Conservation (phyloP, 2,113 vertebrate genomes). For the Xiphias gladius region DNA sequence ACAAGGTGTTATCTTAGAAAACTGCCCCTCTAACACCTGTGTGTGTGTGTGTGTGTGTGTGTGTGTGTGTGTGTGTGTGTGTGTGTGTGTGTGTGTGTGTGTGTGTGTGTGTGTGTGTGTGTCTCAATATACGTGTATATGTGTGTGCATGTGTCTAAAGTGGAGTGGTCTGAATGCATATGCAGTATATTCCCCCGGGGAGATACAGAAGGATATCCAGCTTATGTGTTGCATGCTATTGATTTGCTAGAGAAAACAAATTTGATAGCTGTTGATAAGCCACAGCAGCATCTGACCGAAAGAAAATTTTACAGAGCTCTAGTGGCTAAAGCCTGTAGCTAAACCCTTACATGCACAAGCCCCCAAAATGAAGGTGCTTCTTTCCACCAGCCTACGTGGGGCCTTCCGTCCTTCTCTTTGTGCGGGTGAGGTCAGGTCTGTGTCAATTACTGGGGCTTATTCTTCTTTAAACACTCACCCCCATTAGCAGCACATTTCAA, state of each 20-base stretch:
- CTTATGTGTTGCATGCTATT: slow-evolving; percentile 62
- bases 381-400: slow-evolving; percentile 72
- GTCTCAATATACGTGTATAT: not conserved
- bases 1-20: slow-evolving; percentile 16
- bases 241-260: slow-evolving; percentile 67
- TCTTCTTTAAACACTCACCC: slow-evolving; percentile 82
- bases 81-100: not conserved
- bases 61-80: not conserved
- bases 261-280: slow-evolving; percentile 54
- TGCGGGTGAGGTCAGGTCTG: slow-evolving; percentile 77
- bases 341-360: slow-evolving; percentile 5
- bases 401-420: slow-evolving; percentile 73
- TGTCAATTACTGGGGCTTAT: slow-evolving; percentile 75
- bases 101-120: too few species aligned
- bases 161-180: slow-evolving; percentile 29
- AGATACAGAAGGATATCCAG: slow-evolving; percentile 44
- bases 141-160: not conserved
- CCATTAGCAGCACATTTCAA: slow-evolving; percentile 78
- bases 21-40: not conserved
- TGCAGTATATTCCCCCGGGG: slow-evolving; percentile 32
- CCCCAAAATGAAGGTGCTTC: slow-evolving; percentile 45
- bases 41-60: not conserved
- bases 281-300: slow-evolving; percentile 27
- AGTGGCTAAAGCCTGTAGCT: slow-evolving; percentile 12
- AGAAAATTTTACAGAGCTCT: slow-evolving; percentile 15